phyloP scores from a whole-genome alignment of 2,113 vertebrate genomes.

The Antechinus flavipes region DNA sequence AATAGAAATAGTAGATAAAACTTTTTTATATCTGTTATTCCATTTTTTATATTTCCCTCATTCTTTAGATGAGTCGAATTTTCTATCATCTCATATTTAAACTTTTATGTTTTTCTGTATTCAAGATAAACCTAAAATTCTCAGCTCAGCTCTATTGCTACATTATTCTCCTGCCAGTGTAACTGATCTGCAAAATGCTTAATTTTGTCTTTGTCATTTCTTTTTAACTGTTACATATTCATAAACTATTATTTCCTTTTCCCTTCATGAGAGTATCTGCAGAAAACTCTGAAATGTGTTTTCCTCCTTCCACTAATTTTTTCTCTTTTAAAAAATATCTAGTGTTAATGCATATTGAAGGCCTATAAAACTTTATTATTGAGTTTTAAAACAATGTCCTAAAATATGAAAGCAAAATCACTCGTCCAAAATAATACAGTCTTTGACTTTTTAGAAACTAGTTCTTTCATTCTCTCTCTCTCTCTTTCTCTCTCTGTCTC shows the following conservation, averaged over 20 bases:
- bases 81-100: conserved; percentile 34
- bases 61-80: background rate
- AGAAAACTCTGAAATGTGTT: conserved; percentile 41
- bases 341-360: background rate
- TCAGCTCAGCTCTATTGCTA: background rate
- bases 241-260: background rate
- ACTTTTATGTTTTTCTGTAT: background rate
- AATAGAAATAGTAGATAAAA: background rate
- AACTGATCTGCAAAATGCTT: conserved; percentile 47
- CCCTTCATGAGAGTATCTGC: conserved; percentile 36
- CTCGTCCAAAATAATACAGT: background rate
- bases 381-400: background rate
- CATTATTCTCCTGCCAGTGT: background rate
- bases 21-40: background rate
- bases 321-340: background rate
- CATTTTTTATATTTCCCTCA: background rate
- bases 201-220: conserved; percentile 47
- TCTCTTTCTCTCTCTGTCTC: background rate
- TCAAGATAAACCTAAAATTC: background rate
- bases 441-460: background rate
- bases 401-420: background rate
- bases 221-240: conserved; percentile 18
- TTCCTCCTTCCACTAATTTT: background rate
- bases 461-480: background rate
- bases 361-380: conserved; percentile 6